Conservation (phyloP, 2,797 vertebrate genomes). For the Iguana delicatissima region DNA sequence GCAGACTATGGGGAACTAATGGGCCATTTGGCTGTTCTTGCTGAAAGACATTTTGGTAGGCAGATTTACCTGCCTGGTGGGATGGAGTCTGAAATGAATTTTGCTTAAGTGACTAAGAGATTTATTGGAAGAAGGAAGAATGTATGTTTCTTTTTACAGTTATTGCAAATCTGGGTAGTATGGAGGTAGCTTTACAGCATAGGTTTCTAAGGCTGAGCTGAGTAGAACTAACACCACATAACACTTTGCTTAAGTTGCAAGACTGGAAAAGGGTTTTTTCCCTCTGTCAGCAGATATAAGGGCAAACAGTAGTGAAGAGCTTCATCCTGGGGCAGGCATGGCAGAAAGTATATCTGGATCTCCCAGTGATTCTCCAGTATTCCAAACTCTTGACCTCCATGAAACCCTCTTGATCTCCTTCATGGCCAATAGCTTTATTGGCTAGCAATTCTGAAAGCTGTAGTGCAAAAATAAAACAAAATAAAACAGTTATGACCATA, state of each 20-base stretch:
- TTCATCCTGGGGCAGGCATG: neutral
- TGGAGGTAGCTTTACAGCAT: neutral
- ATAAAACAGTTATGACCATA: too few species aligned
- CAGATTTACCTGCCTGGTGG: slow-evolving; percentile 5
- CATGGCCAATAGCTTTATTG: too few species aligned
- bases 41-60: slow-evolving; percentile 18
- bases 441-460: too few species aligned
- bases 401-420: too few species aligned
- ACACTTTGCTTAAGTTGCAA: neutral
- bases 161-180: neutral
- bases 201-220: neutral
- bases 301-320: neutral
- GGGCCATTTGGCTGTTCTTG: slow-evolving; percentile 17
- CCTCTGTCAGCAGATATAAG: neutral
- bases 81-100: neutral
- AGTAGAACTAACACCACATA: neutral
- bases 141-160: neutral
- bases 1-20: slow-evolving; percentile 10
- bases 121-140: slow-evolving; percentile 8
- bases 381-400: too few species aligned
- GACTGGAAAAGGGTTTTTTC: neutral
- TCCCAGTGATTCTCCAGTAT: too few species aligned
- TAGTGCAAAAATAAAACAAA: too few species aligned
- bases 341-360: too few species aligned
- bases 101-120: slow-evolving; percentile 21